Evolutionary conservation across 2,888 invertebrate species (phyloP).

Genomic region (Xestia c-nigrum): DNA sequence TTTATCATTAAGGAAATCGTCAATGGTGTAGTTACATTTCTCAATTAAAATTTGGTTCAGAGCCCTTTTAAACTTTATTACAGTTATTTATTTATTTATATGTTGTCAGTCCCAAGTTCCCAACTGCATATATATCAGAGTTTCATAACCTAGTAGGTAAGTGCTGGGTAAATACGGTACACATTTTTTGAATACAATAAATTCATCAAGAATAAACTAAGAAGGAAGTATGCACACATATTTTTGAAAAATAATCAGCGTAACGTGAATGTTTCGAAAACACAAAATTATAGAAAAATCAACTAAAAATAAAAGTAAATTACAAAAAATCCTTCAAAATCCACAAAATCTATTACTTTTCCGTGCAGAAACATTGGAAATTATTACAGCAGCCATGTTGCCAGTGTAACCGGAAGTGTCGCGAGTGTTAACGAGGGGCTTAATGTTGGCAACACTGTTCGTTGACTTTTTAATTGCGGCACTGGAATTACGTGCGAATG

Average conservation of each 20-base stretch:
- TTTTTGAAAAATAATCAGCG: not conserved
- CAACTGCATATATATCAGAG: too few species aligned
- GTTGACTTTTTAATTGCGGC: constrained; percentile 89
- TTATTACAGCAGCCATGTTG: constrained; percentile 69
- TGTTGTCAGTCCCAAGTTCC: too few species aligned
- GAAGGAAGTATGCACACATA: too few species aligned
- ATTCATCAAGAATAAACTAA: not conserved
- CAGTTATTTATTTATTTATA: too few species aligned
- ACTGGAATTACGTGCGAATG: constrained; percentile 87
- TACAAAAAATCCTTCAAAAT: constrained; percentile 3
- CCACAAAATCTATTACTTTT: constrained; percentile 44
- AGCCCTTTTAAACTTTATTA: too few species aligned
- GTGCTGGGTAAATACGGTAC: not conserved
- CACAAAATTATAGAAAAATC: not conserved
- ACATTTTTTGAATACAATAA: too few species aligned
- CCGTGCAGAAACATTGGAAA: constrained; percentile 50
- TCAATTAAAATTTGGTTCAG: too few species aligned
- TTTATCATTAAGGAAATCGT: too few species aligned
- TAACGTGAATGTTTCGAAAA: not conserved
- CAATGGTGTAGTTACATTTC: too few species aligned
- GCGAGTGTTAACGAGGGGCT: constrained; percentile 85
- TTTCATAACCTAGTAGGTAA: not conserved
- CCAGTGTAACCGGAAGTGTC: constrained; percentile 68
- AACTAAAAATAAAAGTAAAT: not conserved
- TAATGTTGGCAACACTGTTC: constrained; percentile 84